Evolutionary conservation across 2,888 invertebrate genomes (phyloP).

Genomic region (Lobophora halterata): DNA sequence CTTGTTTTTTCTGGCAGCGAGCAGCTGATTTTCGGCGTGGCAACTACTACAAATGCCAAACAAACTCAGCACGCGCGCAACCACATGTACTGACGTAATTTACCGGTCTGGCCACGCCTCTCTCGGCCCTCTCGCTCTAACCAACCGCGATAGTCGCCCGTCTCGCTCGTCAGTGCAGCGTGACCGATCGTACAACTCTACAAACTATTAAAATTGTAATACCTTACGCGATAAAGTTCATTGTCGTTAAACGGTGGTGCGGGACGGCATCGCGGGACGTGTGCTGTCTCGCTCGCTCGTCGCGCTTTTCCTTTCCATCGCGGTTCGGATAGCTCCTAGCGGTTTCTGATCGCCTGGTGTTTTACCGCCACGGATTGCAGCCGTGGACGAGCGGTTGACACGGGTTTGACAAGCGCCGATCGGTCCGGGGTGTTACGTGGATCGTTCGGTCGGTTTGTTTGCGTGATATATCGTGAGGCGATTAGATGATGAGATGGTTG

Average conservation of each 20-base stretch:
- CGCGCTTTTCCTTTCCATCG: constrained; percentile 44
- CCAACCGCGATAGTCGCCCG: constrained; percentile 32
- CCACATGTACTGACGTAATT: constrained; percentile 70
- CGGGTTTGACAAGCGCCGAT: constrained; percentile 72
- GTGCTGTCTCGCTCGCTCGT: constrained; percentile 43
- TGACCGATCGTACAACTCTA: constrained; percentile 45
- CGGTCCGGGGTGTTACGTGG: constrained; percentile 34
- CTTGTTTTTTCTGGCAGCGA: constrained; percentile 52
- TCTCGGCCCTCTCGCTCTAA: constrained; percentile 48
- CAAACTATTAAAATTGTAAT: constrained; percentile 43
- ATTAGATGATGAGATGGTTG: constrained; percentile 33
- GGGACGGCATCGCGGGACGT: constrained; percentile 34
- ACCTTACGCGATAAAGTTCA: constrained; percentile 34
- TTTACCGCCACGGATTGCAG: constrained; percentile 79
- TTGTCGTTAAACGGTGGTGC: constrained; percentile 34
- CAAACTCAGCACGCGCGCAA: constrained; percentile 57
- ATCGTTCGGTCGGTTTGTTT: constrained; percentile 22
- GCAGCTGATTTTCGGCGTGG: constrained; percentile 76
- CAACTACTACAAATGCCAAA: constrained; percentile 56
- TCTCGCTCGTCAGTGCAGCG: constrained; percentile 59
- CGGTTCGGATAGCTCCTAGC: constrained; percentile 41
- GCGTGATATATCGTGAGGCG: constrained; percentile 17
- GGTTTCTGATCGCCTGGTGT: constrained; percentile 68
- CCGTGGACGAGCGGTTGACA: constrained; percentile 73
- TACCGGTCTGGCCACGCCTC: constrained; percentile 54